Base-by-base conservation (phyloP, 2,113 vertebrate species). In the Microtus richardsoni region DNA sequence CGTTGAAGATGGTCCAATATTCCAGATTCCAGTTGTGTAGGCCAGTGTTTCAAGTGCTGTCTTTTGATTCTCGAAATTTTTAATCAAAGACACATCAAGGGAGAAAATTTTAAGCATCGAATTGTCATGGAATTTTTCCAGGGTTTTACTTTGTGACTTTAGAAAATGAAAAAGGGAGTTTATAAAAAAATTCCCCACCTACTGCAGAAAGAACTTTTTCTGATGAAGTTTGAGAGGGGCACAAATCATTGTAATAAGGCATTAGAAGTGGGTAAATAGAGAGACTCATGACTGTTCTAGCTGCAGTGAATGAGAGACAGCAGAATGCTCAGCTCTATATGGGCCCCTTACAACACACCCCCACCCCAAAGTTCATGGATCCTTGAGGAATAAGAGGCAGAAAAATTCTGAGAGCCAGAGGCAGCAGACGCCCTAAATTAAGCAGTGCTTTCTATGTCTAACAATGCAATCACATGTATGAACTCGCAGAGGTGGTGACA, bases 11-110 rank as follows among this genome's bases (percentile, higher is more conserved):
- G 79, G 5, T 91, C 33, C 83, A 73, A 2, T 71, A 14, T 62
- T 87, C 19, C 3, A 17, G 8, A 74, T 44, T 93, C 28, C 82
- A 68, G 7, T 30, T 60, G 52, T 92, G 41, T 74, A 7, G 44
- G 12, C 22, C 49, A 66, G 16, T 54, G 52, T 86, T 95, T 41
- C 60, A 93, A 58, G 8, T 52, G 24, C 10, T 74, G 39, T 19
- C 49, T 88, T 88, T 44, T 79, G 21, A 58, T 47, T 93, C 75
- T 96, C 60, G 44, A 96, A 3, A 52, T 11, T 54, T 58, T 93
- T 21, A 78, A 84, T 85, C 68, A 84, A 91, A 82, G 49, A 5
- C 70, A 75, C 5, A 68, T 4, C 79, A 83, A 79, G 36, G 14
- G 26, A 86, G 11, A 83, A 26, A 0, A 74, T 80, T 92, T 95